Evolutionary conservation across 2,888 invertebrate genomes (phyloP), one percentile per base, ranked within the genome.

Genomic region (Conistra vaccinii): DNA sequence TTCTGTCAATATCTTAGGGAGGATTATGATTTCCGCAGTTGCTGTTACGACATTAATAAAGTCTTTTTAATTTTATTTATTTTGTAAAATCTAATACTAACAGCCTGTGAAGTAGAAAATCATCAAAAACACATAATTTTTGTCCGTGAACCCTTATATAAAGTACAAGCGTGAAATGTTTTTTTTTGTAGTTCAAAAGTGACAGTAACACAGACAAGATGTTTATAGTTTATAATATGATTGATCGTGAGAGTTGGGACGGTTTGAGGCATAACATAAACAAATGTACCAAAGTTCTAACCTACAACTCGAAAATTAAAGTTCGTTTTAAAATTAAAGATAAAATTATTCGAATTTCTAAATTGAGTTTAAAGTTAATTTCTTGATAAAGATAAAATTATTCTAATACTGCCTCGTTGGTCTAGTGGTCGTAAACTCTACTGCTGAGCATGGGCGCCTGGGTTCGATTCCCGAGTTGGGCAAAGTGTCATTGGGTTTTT

Each of bases 181-280:
- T 9, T 51, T 51, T 72, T 35, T 65, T 73, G 29, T 63, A 72
- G 57, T 72, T 48, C 57, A 69, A 67, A 69, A 63, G 58, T 80
- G 70, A 80, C 79, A 71, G 63, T 55, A 14, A 32, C 35, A 69
- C 39, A 53, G 32, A 69, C 70, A 51, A 17, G 20, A 42, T 2
- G 51, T 53, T 66, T 65, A 32, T 69, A 4, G 35, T 61, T 65
- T 71, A 42, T 14, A 14, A 55, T 66, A 48, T 69, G 72, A 70
- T 70, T 69, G 69, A 62, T 82, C 70, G 70, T 73, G 69, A 73
- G 42, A 32, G 32, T 5, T 48, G 32, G 67, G 14, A 48, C 58
- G 69, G 69, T 63, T 65, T 10, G 29, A 62, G 55, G 26, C 66
- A 74, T n/a, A 60, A 17, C 17, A 14, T 42, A 42, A 17, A 29